Evolutionary conservation across 1,140 invertebrate species (phyloP).

Genomic region (Drosophila biarmipes): DNA sequence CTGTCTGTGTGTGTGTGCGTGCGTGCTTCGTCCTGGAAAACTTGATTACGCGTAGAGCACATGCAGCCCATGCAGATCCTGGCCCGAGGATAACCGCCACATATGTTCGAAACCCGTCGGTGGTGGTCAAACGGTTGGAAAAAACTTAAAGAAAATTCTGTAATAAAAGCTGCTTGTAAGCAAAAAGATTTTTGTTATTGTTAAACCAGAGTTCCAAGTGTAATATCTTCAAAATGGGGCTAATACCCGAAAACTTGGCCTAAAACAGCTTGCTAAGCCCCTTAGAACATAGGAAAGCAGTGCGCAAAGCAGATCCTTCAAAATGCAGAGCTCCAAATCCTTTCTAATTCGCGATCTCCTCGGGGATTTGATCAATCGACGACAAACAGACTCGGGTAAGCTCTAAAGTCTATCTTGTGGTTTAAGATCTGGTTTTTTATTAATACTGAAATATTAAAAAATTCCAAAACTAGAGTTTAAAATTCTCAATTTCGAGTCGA

Average conservation of each 20-base stretch:
- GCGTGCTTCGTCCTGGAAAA: conserved; percentile 20
- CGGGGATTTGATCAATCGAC: conserved; percentile 89
- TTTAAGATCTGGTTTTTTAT: too few species aligned
- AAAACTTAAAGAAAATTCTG: not conserved
- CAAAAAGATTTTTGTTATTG: conserved; percentile 23
- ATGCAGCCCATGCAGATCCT: not conserved
- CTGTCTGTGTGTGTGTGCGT: conserved; percentile 13
- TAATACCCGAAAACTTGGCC: not conserved
- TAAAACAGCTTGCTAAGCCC: not conserved
- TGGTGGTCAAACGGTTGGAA: not conserved
- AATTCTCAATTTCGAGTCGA: too few species aligned
- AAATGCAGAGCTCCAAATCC: conserved; percentile 91
- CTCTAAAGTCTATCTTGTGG: not conserved
- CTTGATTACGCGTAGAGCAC: conserved; percentile 5
- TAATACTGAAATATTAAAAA: too few species aligned
- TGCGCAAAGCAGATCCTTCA: conserved; percentile 73
- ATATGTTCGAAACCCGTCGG: not conserved
- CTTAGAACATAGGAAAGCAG: not conserved
- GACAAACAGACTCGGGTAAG: conserved; percentile 83
- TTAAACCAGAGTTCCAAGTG: conserved; percentile 14
- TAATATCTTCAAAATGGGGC: conserved; percentile 5
- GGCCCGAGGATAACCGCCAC: not conserved
- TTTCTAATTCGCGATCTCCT: conserved; percentile 91
- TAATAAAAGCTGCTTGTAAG: not conserved
- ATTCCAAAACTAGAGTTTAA: too few species aligned